Evolutionary conservation across 2,888 invertebrate genomes (phyloP).

Genomic region (Morinoia aosen): DNA sequence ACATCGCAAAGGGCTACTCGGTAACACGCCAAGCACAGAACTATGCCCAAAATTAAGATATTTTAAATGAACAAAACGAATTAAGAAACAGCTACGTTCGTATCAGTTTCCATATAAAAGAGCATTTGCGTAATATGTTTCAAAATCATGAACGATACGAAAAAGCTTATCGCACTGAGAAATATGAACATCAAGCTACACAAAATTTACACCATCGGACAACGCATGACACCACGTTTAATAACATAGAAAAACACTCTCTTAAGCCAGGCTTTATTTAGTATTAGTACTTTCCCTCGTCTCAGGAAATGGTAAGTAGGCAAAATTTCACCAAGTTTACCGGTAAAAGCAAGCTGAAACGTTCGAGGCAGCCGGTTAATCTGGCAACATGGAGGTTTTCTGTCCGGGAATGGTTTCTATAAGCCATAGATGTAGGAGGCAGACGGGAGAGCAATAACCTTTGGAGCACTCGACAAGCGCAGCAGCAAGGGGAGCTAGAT

Average conservation of each 20-base stretch:
- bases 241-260: neutral
- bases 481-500: conserved; percentile 4
- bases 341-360: neutral
- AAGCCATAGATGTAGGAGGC: neutral
- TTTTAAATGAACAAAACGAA: too few relatives aligned
- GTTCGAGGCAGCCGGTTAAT: neutral
- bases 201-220: neutral
- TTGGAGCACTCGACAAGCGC: neutral
- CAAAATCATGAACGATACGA: too few relatives aligned
- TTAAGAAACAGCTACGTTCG: too few relatives aligned
- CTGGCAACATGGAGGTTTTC: neutral
- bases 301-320: neutral
- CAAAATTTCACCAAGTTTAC: neutral
- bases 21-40: too few relatives aligned
- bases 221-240: neutral
- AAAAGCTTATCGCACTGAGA: neutral
- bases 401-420: neutral
- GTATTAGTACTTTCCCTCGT: neutral
- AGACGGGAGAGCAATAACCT: neutral
- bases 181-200: neutral
- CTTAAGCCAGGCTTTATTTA: neutral
- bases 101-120: too few relatives aligned
- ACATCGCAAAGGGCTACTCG: too few relatives aligned
- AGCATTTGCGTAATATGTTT: too few relatives aligned
- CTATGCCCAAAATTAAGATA: too few relatives aligned